A percentile compares a stretch with the other conserved stretches of the same genome.
phyloP scores from a whole-genome alignment of 2,113 vertebrate species.

The Thymallus thymallus region DNA sequence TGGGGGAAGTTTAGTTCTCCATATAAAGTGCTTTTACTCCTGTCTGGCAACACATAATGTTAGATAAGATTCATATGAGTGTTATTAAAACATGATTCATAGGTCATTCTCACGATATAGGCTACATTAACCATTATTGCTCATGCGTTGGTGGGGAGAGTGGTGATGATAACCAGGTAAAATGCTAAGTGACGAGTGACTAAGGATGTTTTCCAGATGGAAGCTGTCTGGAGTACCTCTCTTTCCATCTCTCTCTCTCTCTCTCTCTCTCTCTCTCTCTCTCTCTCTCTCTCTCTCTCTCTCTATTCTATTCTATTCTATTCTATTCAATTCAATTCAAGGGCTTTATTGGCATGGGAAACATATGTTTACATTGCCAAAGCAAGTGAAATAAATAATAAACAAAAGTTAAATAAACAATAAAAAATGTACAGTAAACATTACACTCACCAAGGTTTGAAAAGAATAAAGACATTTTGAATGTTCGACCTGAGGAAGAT shows the following conservation, averaged over 20 bases:
- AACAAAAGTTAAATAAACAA: too few species aligned
- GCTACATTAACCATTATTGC: too few species aligned
- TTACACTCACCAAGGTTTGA: too few species aligned
- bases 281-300: constrained; percentile 4
- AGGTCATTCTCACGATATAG: not conserved
- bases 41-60: not conserved
- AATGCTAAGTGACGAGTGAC: not conserved
- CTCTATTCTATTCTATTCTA: too few species aligned
- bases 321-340: too few species aligned
- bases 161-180: not conserved
- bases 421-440: too few species aligned
- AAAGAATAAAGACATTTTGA: too few species aligned
- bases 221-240: not conserved
- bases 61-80: constrained; percentile 3
- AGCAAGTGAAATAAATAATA: too few species aligned
- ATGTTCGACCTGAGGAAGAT: too few species aligned
- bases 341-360: too few species aligned
- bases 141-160: not conserved
- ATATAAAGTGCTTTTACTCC: constrained; percentile 1
- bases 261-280: constrained; percentile 27
- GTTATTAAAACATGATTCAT: not conserved
- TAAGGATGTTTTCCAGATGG: constrained; percentile 6
- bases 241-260: constrained; percentile 7
- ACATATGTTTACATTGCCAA: too few species aligned
- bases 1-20: too few species aligned